Evolutionary conservation across 1,140 invertebrate species (phyloP), one percentile per base, ranked within the genome.

Genomic region (Colletes gigas): DNA sequence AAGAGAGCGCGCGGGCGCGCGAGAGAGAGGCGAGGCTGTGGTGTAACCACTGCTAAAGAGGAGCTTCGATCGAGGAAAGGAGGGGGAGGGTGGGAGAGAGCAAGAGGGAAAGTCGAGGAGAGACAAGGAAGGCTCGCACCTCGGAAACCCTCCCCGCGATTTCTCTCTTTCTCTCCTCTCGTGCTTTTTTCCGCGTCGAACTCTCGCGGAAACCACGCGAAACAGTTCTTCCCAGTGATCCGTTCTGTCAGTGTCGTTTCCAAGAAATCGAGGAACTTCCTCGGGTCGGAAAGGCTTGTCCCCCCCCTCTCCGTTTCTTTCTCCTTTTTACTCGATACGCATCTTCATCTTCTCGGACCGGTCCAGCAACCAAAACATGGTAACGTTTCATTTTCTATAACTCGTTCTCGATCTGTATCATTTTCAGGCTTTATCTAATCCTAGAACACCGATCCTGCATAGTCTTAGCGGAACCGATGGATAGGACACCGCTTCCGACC

Each of bases 41-140:
- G 80, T 88, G 83, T 83, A 83, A 77, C 73, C 73, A 79, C 68
- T 85, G 86, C 73, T 79, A 81, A 88, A 90, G 88, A 86, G 86
- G 79, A 88, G 84, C 86, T 92, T 91, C 88, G 90, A 90, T 91
- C 89, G 85, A 85, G 82, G 85, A 84, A 81, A 71, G 68, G 55
- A 79, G 62, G 71, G 57, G 39, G 65, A 50, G 68, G 50, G 71
- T 44, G 70, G n/a, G 55, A 67, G 70, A 30, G 41, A 79, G 70
- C 47, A 44, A 76, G 65, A 80, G 79, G 68, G 62, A 74, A 60
- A 60, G 62, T 54, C 57, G 55, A 8, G 44, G 70, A 52, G 68
- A 76, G 65, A 82, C 60, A 67, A 85, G 50, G 65, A 78, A 76
- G 78, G 57, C 67, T 63, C 39, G 67, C 69, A 14, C 15, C 77